Evolutionary conservation across 1,140 invertebrate genomes (phyloP).

Genomic region (Rhopalosiphum maidis): DNA sequence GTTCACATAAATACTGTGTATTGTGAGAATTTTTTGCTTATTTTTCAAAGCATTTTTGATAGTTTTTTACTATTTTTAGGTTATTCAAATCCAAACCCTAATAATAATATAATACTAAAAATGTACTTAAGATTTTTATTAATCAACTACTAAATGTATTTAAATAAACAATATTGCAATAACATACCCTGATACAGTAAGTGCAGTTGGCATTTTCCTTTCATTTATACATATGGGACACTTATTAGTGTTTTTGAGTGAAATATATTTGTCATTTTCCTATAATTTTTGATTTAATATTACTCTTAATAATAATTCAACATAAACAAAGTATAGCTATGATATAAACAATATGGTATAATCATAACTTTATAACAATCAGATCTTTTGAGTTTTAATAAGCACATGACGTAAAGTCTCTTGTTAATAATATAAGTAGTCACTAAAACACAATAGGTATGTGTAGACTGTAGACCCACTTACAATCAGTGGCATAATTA

Average conservation of each 20-base stretch:
- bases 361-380: not conserved
- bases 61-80: no score
- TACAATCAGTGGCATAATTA: no score
- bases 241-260: constrained; percentile 28
- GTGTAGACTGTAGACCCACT: accelerated
- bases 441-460: not conserved
- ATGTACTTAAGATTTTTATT: no score
- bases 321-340: not conserved
- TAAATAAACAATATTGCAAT: not conserved
- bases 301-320: not conserved
- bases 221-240: constrained; percentile 58
- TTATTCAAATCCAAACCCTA: no score
- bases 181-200: constrained; percentile 58
- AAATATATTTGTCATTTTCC: not conserved
- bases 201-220: constrained; percentile 58
- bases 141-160: not conserved
- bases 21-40: no score
- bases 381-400: not conserved
- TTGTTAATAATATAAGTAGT: not conserved
- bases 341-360: not conserved
- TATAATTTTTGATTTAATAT: not conserved
- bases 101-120: no score
- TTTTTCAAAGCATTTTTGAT: no score
- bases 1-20: no score
- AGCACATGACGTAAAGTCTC: not conserved